Percentiles rank a stretch among this genome's conserved stretches.
These are phyloP conservation scores for Heterodera filipjevi DNA, from an alignment of 2,888 invertebrate species.

Conservation along the genomic window DNA sequence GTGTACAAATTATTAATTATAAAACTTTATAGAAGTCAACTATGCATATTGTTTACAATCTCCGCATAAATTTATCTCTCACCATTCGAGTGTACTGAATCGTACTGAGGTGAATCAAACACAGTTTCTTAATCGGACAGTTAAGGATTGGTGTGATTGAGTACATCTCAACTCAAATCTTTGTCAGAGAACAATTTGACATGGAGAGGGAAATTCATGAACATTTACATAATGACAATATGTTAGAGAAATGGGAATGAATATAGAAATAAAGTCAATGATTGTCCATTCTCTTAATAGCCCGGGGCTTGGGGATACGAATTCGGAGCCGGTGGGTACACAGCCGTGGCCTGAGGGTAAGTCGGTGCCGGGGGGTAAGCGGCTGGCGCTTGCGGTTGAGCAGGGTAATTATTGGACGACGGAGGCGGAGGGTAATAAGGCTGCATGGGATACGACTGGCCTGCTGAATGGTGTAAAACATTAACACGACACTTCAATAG, in stretches of 20 bases:
- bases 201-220: not conserved
- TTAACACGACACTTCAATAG: not conserved
- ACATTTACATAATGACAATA: not conserved
- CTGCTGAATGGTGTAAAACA: slow-evolving; percentile 18
- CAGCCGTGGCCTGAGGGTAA: not conserved
- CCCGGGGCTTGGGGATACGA: slow-evolving; percentile 14
- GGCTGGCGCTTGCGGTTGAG: not conserved
- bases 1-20: too few species aligned
- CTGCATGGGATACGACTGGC: slow-evolving; percentile 47
- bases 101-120: too few species aligned
- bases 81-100: too few species aligned
- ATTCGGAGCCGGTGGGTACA: not conserved
- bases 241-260: not conserved
- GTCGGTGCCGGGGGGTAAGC: slow-evolving; percentile 9
- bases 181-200: too few species aligned
- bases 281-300: slow-evolving; percentile 13
- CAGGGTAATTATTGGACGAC: slow-evolving; percentile 7
- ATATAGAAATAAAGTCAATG: not conserved
- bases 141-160: too few species aligned
- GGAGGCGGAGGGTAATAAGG: slow-evolving; percentile 40
- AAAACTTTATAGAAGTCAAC: too few species aligned
- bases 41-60: too few species aligned
- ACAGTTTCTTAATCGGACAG: too few species aligned
- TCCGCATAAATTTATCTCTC: too few species aligned
- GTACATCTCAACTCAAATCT: too few species aligned